Evolutionary conservation across 1,140 invertebrate genomes (phyloP).

Genomic region (Drosophila equinoxialis): DNA sequence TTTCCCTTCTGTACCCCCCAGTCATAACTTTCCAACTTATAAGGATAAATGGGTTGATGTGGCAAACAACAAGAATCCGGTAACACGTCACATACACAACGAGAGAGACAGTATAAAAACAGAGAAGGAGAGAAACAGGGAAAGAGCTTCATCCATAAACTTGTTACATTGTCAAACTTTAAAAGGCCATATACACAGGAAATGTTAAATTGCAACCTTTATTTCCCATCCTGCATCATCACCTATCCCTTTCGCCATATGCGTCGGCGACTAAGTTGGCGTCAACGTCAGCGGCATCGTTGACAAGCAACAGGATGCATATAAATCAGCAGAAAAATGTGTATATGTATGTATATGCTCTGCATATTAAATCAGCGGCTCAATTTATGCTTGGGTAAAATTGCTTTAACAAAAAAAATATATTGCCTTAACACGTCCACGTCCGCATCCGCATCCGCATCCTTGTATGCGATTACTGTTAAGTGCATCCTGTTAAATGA

Average conservation of each 20-base stretch:
- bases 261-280: not conserved
- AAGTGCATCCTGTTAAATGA: slow-evolving; percentile 67
- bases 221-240: not conserved
- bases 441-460: slow-evolving; percentile 34
- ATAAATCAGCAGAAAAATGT: slow-evolving; percentile 52
- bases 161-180: slow-evolving; percentile 71
- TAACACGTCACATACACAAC: not conserved
- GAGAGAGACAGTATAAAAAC: not conserved
- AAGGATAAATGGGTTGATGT: slow-evolving; percentile 8
- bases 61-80: slow-evolving; percentile 8
- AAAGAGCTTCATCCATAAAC: slow-evolving; percentile 56
- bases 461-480: slow-evolving; percentile 46
- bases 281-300: not conserved
- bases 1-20: not conserved
- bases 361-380: slow-evolving; percentile 38
- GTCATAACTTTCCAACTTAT: not conserved
- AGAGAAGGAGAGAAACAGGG: not conserved
- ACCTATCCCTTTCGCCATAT: not conserved
- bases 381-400: not conserved
- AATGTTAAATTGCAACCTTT: slow-evolving; percentile 28
- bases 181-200: slow-evolving; percentile 20
- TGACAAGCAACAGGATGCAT: slow-evolving; percentile 72
- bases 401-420: slow-evolving; percentile 32
- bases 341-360: slow-evolving; percentile 24
- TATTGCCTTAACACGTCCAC: slow-evolving; percentile 49